Evolutionary conservation across 2,113 vertebrate genomes (phyloP).

Genomic region (Sorex araneus): DNA sequence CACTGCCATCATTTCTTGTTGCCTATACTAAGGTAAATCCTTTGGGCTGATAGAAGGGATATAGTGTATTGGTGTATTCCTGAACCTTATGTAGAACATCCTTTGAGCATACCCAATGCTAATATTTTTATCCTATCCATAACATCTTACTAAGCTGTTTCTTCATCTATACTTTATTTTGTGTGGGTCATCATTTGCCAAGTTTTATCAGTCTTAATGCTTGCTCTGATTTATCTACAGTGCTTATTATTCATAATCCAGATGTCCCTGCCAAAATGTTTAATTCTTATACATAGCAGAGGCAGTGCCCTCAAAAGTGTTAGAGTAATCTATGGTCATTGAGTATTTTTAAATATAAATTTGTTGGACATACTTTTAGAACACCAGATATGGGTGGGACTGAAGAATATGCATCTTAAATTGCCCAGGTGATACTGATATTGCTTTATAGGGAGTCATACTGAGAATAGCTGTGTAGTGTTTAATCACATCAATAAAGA

Average conservation of each 20-base stretch:
- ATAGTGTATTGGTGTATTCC: neutral
- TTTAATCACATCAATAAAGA: neutral
- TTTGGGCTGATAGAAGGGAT: neutral
- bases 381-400: neutral
- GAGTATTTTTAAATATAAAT: neutral
- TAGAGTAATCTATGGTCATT: neutral
- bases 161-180: neutral
- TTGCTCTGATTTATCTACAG: too few relatives aligned
- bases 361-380: neutral
- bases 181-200: neutral
- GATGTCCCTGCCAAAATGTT: neutral
- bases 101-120: neutral
- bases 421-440: neutral
- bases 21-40: neutral
- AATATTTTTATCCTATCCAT: neutral
- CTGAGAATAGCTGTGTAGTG: neutral
- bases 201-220: too few relatives aligned
- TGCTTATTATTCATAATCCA: neutral
- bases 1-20: neutral
- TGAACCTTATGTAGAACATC: neutral
- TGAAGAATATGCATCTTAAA: neutral
- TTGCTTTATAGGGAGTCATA: neutral
- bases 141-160: neutral
- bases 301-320: neutral
- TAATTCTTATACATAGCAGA: conserved; percentile 16